Conservation (phyloP, 2,113 vertebrate genomes). For the Beaufortia kweichowensis region DNA sequence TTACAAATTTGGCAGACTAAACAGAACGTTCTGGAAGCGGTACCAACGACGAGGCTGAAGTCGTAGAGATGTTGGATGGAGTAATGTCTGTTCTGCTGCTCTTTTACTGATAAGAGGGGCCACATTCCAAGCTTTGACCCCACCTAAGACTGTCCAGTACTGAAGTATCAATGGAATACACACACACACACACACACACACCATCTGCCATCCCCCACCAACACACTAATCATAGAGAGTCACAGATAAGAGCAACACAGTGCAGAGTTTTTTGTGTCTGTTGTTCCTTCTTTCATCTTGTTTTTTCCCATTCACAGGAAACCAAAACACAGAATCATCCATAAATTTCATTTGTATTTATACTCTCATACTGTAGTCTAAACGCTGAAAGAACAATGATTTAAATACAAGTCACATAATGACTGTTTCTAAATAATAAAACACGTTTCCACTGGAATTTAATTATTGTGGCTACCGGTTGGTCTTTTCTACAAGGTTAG, state of each 20-base stretch:
- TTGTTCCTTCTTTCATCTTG: neutral
- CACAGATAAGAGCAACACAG: conserved; percentile 64
- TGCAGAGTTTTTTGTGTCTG: conserved; percentile 58
- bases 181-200: conserved; percentile 37
- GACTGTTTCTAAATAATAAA: neutral
- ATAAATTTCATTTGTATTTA: neutral
- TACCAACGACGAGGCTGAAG: conserved; percentile 16
- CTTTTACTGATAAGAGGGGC: conserved; percentile 70
- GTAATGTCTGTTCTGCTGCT: conserved; percentile 32
- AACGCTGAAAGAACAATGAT: too few species aligned
- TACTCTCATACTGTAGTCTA: neutral
- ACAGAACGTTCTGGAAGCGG: neutral
- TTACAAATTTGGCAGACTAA: conserved; percentile 15
- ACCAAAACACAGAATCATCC: conserved; percentile 23
- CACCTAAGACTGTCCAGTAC: conserved; percentile 75
- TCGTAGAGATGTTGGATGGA: conserved; percentile 29
- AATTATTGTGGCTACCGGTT: neutral
- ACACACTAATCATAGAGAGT: conserved; percentile 59
- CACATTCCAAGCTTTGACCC: conserved; percentile 74
- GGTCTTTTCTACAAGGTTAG: neutral
- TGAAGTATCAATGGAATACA: conserved; percentile 55
- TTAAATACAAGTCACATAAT: too few species aligned
- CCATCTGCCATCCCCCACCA: conserved; percentile 16
- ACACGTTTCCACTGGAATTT: neutral
- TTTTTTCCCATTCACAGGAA: conserved; percentile 15